Base-by-base conservation (phyloP, 2,888 invertebrate genomes). In the Amiota minor region DNA sequence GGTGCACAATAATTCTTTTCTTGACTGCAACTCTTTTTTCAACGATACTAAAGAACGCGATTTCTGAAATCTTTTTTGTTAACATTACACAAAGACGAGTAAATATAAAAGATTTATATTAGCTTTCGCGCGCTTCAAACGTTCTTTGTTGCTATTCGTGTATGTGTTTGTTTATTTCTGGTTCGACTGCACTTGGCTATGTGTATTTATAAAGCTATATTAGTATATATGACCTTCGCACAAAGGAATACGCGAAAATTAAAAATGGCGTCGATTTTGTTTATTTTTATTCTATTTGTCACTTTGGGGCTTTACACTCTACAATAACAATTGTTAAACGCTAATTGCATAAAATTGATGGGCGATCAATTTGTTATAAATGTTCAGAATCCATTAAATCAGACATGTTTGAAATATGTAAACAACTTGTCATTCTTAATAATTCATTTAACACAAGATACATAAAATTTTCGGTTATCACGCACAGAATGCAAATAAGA, bases 1-100 rank as follows among this genome's bases (percentile, higher is more conserved):
- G 95, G 91, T 95, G 95, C 93, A 95, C 94, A 91, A 95, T 94
- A 91, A 95, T 94, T 92, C 95, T 95, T 94, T 96, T 96, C 93
- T 95, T 94, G 90, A 95, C 95, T 80, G 95, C 86, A 72, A 87
- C 85, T 83, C 86, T 86, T 73, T 86, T 86, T 78, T 86, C 83
- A 75, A 79, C 77, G 75, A 79, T 78, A 78, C 79, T 81, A 74
- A 76, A 79, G 56, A 81, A 80, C 70, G 76, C 74, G 23, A 75
- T n/a, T 70, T 76, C 23, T 50, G 45, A 14, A 16, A 53, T 74
- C 46, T 74, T 69, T 72, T 75, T 75, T 74, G 76, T 75, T 80
- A 86, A 82, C 86, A 86, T 84, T 80, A 84, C 82, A 84, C 81
- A 78, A 76, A 75, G 71, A 67, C 71, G 64, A 72, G 76, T 65